Percentiles rank a stretch among this genome's conserved stretches.
Conservation (phyloP, 2,888 invertebrate species). For the Microctonus aethiopoides region DNA sequence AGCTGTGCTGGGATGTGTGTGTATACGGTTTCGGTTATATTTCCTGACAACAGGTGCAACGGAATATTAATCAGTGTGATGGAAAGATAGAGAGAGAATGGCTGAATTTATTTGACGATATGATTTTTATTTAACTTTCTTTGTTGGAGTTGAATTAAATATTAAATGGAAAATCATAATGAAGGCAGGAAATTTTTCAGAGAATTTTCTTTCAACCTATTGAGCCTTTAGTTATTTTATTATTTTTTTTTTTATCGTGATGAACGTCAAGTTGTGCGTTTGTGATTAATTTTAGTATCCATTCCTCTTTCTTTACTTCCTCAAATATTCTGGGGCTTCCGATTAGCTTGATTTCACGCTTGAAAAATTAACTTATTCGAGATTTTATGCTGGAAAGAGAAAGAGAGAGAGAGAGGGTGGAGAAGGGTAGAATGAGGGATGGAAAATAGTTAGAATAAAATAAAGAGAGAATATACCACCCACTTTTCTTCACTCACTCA, state of each 20-base stretch:
- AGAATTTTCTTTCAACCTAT: slow-evolving; percentile 11
- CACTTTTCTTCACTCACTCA: not conserved
- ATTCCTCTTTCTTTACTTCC: slow-evolving; percentile 39
- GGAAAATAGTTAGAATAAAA: not conserved
- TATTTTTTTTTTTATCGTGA: slow-evolving; percentile 9
- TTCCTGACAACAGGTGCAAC: slow-evolving; percentile 20
- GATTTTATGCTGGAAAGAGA: slow-evolving; percentile 32
- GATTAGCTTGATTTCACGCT: slow-evolving; percentile 55
- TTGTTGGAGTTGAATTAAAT: slow-evolving; percentile 6
- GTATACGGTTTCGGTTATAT: slow-evolving; percentile 3
- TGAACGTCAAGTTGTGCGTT: slow-evolving; percentile 23
- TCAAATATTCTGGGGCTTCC: slow-evolving; percentile 44
- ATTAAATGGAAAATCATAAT: slow-evolving; percentile 22
- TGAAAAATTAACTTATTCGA: slow-evolving; percentile 48
- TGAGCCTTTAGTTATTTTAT: slow-evolving; percentile 22
- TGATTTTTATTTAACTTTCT: slow-evolving; percentile 4
- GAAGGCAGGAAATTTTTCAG: slow-evolving; percentile 20
- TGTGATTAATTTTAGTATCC: slow-evolving; percentile 44
- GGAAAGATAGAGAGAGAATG: not conserved
- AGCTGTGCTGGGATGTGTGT: not conserved
- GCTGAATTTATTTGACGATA: not conserved
- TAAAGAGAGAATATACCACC: not conserved
- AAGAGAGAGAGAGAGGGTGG: slow-evolving; percentile 11
- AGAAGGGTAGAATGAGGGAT: not conserved
- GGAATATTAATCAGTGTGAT: slow-evolving; percentile 3